A percentile compares a stretch with the other conserved stretches of the same genome.
phyloP scores from a whole-genome alignment of 2,113 vertebrate genomes.

The Pterocles burchelli region DNA sequence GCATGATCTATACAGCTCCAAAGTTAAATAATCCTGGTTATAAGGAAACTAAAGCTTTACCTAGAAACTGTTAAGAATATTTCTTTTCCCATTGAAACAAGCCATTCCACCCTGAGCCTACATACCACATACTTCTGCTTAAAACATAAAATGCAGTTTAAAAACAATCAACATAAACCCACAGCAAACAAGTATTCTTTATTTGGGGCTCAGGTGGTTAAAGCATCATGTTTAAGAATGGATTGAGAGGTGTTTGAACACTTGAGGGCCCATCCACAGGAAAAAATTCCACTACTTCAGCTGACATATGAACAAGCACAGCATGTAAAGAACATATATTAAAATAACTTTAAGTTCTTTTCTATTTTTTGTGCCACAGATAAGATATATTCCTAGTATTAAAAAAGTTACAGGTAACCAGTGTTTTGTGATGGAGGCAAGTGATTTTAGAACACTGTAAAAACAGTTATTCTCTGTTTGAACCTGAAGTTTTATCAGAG shows the following conservation, averaged over 20 bases:
- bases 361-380: not conserved
- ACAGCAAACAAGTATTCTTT: not conserved
- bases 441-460: not conserved
- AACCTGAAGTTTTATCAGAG: not conserved
- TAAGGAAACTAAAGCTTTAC: conserved; percentile 57
- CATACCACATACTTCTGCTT: not conserved
- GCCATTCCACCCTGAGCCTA: conserved; percentile 7
- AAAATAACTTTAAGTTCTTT: not conserved
- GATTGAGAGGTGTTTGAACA: not conserved
- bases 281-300: not conserved
- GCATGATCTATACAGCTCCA: not conserved
- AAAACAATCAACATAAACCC: conserved; percentile 11
- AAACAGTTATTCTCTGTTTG: not conserved
- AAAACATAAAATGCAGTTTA: not conserved
- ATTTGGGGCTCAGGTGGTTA: not conserved
- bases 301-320: not conserved
- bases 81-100: conserved; percentile 38
- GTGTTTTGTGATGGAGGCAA: not conserved
- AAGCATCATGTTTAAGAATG: conserved; percentile 8
- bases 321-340: not conserved
- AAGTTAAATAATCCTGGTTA: conserved; percentile 53
- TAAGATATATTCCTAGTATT: not conserved
- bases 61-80: conserved; percentile 29
- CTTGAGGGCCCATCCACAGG: not conserved
- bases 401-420: not conserved